Base-by-base conservation (phyloP, 2,113 vertebrate genomes). In the Neogale vison region DNA sequence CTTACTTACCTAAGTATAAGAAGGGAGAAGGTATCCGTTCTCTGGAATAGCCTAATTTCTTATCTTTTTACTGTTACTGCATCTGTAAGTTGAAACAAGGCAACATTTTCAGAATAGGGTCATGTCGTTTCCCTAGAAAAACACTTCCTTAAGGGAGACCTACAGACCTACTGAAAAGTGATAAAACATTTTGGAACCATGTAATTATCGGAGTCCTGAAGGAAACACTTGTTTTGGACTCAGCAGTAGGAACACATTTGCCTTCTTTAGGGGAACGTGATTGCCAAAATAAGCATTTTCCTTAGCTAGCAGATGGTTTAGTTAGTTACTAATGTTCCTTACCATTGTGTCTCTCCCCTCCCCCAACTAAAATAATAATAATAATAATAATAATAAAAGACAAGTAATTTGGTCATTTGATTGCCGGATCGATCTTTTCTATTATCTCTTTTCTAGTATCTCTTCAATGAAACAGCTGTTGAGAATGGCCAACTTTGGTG, bases 231-330 rank as follows among this genome's bases (percentile, higher is more conserved):
- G 52, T 88, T 95, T 95, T 91, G 77, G 36, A 52, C 36, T 88
- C 23, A 81, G 31, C 61, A 76, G 18, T 57, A 34, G 71, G 72
- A 50, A 45, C 21, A 91, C 77, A 59, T 86, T 97, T 89, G 72
- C 80, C 89, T 97, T 92, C 36, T 67, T 95, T 88, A 65, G 36
- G 36, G 95, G 69, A 92, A 61, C 7, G 26, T 18, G 24, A 61
- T 95, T 92, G 91, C 84, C 85, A 94, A 87, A 86, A 67, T 47
- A 95, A 92, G 69, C 84, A 86, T 92, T 92, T 97, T 71, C 63
- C 77, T 91, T 89, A 72, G 52, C 36, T 92, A 55, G n/a, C 69
- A 61, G 52, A 79, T 96, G 57, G 45, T 81, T 85, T 77, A 67
- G 65, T 97, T 71, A 92, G 20, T 90, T 87, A 59, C 23, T 97